Conservation (phyloP, 30 jellyfish, hydroid and myxozoan genomes). For the Aurelia sp. region DNA sequence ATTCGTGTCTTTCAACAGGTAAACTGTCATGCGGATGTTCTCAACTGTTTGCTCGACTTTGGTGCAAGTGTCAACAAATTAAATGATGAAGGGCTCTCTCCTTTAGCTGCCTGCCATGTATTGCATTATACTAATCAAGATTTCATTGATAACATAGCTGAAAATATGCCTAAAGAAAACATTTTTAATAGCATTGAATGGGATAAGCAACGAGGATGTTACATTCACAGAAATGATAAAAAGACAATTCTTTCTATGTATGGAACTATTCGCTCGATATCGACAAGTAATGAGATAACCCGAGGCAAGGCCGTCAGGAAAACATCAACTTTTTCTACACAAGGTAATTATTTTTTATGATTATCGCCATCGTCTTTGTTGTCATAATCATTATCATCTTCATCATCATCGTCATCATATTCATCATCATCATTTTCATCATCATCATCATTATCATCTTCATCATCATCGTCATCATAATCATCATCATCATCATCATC, state of each 20-base stretch:
- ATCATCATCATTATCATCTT: no score
- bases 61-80: constrained; percentile 90
- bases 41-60: constrained; percentile 80
- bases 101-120: constrained; percentile 90
- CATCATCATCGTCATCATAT: no score
- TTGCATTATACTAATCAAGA: constrained; percentile 80
- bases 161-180: constrained; percentile 84
- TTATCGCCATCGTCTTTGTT: no score
- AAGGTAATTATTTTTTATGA: constrained; percentile 4
- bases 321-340: constrained; percentile 10
- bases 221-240: constrained; percentile 78
- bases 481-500: no score
- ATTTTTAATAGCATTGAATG: constrained; percentile 78
- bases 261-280: constrained; percentile 50
- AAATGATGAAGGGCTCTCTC: constrained; percentile 89
- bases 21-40: constrained; percentile 86
- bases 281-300: constrained; percentile 20
- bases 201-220: constrained; percentile 81
- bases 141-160: constrained; percentile 88
- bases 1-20: constrained; percentile 42
- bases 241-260: constrained; percentile 70
- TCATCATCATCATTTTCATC: no score
- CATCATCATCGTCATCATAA: no score
- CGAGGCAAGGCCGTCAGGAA: constrained; percentile 11
- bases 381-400: no score